These are phyloP conservation scores for Picathartes gymnocephalus DNA, from an alignment of 2,113 vertebrate genomes.

Conservation along the genomic window DNA sequence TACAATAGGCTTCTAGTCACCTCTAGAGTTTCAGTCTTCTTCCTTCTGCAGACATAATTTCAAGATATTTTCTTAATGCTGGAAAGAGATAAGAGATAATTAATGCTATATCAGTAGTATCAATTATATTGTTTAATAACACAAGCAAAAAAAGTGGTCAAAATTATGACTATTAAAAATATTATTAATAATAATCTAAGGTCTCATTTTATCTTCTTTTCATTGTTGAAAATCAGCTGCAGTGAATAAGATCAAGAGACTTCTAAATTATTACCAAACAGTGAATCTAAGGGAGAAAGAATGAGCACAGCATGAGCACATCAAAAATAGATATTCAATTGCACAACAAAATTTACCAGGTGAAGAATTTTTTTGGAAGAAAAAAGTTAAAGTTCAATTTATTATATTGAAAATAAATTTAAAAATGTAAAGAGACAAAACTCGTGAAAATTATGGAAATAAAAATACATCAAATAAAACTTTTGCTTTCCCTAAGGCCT, in stretches of 20 bases:
- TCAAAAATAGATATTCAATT: background rate
- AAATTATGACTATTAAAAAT: background rate
- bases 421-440: background rate
- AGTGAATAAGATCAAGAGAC: background rate
- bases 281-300: background rate
- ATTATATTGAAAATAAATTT: background rate
- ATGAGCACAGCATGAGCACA: background rate
- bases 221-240: background rate
- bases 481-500: background rate
- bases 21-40: background rate
- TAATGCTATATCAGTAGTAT: background rate
- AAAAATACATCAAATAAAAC: background rate
- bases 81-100: background rate
- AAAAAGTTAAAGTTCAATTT: background rate
- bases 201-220: background rate
- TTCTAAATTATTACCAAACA: background rate
- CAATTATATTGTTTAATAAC: background rate
- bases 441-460: background rate
- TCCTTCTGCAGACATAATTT: background rate
- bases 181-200: background rate
- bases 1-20: background rate
- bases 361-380: background rate
- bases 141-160: background rate
- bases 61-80: background rate
- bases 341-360: background rate